Percentiles rank a stretch among this genome's conserved stretches.
Evolutionary conservation across 2,797 vertebrate species (phyloP).

Genomic region (Pteropus rufus): DNA sequence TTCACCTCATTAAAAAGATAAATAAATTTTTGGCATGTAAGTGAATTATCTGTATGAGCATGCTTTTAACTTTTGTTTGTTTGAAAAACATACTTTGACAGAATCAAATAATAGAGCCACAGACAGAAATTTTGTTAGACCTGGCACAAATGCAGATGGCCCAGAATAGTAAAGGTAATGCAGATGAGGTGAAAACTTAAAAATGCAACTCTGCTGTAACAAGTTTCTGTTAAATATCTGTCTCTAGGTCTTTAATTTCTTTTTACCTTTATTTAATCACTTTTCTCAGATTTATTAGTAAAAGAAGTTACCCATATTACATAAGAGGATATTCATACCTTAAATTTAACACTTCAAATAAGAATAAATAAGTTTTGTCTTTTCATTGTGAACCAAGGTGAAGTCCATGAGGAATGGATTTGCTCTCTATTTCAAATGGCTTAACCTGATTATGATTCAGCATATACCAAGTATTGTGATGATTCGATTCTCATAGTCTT

Average conservation of each 20-base stretch:
- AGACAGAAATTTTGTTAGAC: neutral
- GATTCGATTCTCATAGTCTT: neutral
- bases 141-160: neutral
- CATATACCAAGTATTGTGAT: neutral
- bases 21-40: neutral
- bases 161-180: neutral
- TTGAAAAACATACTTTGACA: neutral
- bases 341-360: conserved; percentile 1
- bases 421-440: neutral
- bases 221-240: neutral
- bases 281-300: neutral
- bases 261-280: neutral
- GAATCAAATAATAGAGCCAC: neutral
- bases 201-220: neutral
- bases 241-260: neutral
- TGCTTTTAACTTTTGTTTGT: neutral
- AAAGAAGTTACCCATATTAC: neutral
- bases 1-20: neutral
- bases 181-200: neutral
- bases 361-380: neutral
- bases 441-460: neutral
- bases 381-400: neutral
- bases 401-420: neutral
- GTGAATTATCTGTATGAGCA: neutral
- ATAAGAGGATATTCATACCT: neutral